Evolutionary conservation across 1,140 invertebrate species (phyloP).

Genomic region (Zophobas morio): DNA sequence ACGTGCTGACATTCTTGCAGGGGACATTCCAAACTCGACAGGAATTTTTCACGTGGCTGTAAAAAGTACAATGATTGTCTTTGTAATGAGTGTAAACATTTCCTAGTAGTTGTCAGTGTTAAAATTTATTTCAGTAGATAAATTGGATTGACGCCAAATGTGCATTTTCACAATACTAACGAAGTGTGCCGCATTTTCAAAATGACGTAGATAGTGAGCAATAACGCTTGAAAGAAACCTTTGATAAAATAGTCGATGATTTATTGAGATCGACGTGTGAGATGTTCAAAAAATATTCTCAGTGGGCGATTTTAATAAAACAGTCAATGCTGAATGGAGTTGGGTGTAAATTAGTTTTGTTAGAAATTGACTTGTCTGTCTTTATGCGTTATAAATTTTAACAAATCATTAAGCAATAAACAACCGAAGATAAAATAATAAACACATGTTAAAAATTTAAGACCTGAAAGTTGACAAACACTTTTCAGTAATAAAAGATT

Average conservation of each 20-base stretch:
- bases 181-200: slow-evolving; percentile 14
- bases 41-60: neutral
- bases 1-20: neutral
- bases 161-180: slow-evolving; percentile 24
- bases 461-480: too few relatives aligned
- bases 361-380: too few relatives aligned
- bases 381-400: too few relatives aligned
- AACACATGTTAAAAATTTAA: too few relatives aligned
- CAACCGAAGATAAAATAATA: too few relatives aligned
- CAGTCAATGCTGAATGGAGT: too few relatives aligned
- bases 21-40: neutral
- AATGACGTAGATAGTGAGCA: slow-evolving; percentile 18
- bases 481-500: too few relatives aligned
- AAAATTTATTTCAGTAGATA: slow-evolving; percentile 37
- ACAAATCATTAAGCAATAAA: too few relatives aligned
- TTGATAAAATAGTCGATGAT: slow-evolving; percentile 5
- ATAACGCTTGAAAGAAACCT: neutral
- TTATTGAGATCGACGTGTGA: too few relatives aligned
- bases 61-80: neutral
- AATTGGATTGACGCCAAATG: slow-evolving; percentile 11
- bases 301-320: too few relatives aligned
- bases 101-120: slow-evolving; percentile 12
- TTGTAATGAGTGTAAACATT: slow-evolving; percentile 3
- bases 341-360: too few relatives aligned
- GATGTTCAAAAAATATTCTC: too few relatives aligned